Conservation (phyloP, 1,140 invertebrate genomes). For the Holotrichia oblita region DNA sequence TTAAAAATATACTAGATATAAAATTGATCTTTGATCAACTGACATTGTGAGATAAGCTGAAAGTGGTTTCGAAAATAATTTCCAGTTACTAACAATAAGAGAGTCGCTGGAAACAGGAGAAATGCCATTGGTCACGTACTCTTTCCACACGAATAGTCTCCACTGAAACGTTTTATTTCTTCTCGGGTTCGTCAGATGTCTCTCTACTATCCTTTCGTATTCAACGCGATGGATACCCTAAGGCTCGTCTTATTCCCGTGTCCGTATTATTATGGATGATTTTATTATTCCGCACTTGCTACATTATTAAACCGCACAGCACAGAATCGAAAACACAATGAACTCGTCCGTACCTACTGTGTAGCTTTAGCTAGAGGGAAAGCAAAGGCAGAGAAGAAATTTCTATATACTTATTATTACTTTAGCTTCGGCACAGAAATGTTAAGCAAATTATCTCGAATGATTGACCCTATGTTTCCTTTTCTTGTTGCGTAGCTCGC, state of each 20-base stretch:
- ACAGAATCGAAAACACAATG: neutral
- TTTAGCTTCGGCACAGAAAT: neutral
- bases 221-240: slow-evolving; percentile 5
- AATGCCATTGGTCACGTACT: slow-evolving; percentile 6
- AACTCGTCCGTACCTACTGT: neutral
- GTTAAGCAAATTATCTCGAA: neutral
- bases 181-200: slow-evolving; percentile 10
- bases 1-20: no score
- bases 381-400: neutral
- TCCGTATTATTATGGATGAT: slow-evolving; percentile 7
- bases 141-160: neutral
- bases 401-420: neutral
- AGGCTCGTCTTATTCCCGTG: slow-evolving; percentile 4
- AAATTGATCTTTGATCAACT: no score
- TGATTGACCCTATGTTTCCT: neutral
- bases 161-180: slow-evolving; percentile 12
- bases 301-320: neutral
- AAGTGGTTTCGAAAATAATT: neutral
- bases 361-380: neutral
- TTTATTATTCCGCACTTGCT: slow-evolving; percentile 12
- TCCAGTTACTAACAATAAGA: neutral
- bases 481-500: neutral
- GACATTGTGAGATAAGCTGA: no score
- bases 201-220: slow-evolving; percentile 12
- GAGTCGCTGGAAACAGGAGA: neutral